Conservation (phyloP, 2,113 vertebrate species). For the Eidolon helvum region DNA sequence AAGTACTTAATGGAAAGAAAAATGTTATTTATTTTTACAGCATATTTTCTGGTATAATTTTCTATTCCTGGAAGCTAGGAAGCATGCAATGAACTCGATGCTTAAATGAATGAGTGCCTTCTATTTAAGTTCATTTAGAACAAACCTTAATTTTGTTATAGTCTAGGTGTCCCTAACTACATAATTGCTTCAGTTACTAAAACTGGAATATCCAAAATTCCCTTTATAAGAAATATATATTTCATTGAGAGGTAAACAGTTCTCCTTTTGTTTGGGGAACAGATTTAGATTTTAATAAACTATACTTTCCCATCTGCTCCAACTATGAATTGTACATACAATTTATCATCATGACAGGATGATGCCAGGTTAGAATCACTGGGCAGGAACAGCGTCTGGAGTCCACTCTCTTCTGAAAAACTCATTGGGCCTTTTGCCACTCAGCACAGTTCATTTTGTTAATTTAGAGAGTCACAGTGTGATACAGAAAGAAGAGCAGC, state of each 20-base stretch:
- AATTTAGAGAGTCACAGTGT: not conserved
- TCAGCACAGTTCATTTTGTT: not conserved
- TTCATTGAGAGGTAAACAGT: slow-evolving; percentile 42
- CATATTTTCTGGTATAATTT: slow-evolving; percentile 21
- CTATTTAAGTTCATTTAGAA: not conserved
- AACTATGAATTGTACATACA: not conserved
- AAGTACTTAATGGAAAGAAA: not conserved
- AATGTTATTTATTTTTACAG: not conserved
- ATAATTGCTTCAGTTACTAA: not conserved
- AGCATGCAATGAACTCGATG: not conserved
- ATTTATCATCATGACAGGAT: slow-evolving; percentile 54
- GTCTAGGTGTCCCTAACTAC: not conserved
- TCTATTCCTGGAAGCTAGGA: not conserved
- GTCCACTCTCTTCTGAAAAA: not conserved
- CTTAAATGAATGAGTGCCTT: not conserved
- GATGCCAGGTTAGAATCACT: not conserved
- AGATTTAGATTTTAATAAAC: slow-evolving; percentile 51
- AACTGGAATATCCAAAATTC: not conserved
- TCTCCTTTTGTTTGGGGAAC: not conserved
- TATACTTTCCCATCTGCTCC: slow-evolving; percentile 32
- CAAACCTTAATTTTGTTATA: not conserved
- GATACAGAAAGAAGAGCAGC: not conserved
- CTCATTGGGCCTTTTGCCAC: not conserved
- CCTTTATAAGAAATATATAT: not conserved
- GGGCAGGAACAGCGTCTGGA: not conserved